phyloP scores from a whole-genome alignment of 2,797 vertebrate genomes.

The Hydrophis major region DNA sequence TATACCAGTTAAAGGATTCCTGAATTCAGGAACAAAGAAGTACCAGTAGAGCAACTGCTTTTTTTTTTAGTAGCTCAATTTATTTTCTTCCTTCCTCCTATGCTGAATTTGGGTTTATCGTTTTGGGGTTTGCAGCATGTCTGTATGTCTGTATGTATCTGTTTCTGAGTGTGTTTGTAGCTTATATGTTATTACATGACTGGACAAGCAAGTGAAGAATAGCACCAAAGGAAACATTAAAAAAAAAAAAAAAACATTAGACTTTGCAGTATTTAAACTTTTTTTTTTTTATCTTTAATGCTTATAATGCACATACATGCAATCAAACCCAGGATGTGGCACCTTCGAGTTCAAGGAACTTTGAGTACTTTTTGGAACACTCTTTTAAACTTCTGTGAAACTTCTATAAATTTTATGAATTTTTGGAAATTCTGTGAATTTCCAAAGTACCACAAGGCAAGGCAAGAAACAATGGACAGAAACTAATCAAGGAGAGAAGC shows the following conservation, averaged over 20 bases:
- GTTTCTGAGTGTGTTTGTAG: neutral
- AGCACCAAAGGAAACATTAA: constrained; percentile 8
- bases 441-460: neutral
- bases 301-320: neutral
- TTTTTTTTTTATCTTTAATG: neutral
- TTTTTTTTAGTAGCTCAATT: constrained; percentile 52
- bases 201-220: neutral
- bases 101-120: constrained; percentile 50
- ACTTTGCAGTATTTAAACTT: neutral
- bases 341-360: constrained; percentile 3
- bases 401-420: neutral
- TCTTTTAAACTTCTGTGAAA: neutral
- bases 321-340: neutral
- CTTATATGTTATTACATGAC: constrained; percentile 21
- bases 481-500: neutral
- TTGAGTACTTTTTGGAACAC: neutral
- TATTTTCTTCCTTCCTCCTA: constrained; percentile 57
- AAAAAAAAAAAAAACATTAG: neutral
- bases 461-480: neutral
- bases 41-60: constrained; percentile 47
- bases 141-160: neutral
- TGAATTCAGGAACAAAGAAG: constrained; percentile 56
- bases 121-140: neutral
- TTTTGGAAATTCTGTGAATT: neutral
- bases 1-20: constrained; percentile 60